Evolutionary conservation across 1,140 invertebrate species (phyloP).

Genomic region (Metopolophium dirhodum): DNA sequence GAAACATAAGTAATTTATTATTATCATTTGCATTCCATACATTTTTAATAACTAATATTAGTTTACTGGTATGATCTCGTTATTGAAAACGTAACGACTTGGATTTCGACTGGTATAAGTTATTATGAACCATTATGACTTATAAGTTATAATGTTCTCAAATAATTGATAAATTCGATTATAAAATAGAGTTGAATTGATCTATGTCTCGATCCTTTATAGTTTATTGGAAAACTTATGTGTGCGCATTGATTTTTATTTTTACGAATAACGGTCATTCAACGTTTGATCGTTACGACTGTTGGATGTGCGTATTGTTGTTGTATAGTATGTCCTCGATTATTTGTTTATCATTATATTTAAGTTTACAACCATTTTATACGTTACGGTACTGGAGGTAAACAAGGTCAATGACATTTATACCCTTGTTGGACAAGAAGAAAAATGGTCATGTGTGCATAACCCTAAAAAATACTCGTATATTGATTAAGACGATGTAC

Average conservation of each 20-base stretch:
- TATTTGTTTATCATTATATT: constrained; percentile 55
- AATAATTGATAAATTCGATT: neutral
- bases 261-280: constrained; percentile 10
- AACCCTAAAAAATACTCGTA: constrained; percentile 51
- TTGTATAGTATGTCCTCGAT: constrained; percentile 24
- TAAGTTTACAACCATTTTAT: constrained; percentile 48
- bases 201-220: neutral
- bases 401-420: constrained; percentile 56
- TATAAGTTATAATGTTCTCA: neutral
- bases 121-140: neutral
- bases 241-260: neutral
- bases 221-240: neutral
- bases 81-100: neutral
- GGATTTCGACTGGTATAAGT: neutral
- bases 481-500: constrained; percentile 54
- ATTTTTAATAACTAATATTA: neutral
- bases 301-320: constrained; percentile 20
- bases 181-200: neutral
- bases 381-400: constrained; percentile 45
- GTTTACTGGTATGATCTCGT: neutral
- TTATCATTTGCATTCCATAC: neutral
- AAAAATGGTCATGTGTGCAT: constrained; percentile 56
- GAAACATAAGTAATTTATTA: neutral
- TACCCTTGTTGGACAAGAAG: constrained; percentile 44
- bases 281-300: neutral